Evolutionary conservation across 2,797 vertebrate genomes (phyloP), one percentile per base, ranked within the genome.

Genomic region (Acipenser transmontanus): DNA sequence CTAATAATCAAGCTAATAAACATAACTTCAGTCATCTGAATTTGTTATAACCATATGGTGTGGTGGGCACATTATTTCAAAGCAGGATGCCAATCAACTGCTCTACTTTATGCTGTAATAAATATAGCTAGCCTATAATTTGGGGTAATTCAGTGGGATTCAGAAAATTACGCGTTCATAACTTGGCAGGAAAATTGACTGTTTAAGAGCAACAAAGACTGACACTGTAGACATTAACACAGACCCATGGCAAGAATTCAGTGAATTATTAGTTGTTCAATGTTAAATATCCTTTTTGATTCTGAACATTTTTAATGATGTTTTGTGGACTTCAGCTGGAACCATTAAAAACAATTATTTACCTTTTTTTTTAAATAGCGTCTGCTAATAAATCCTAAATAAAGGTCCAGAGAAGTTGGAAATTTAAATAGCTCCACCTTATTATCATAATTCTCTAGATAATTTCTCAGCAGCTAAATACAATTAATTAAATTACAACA

Each of bases 141-240:
- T 54, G 52, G 52, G 52, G 52, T 54, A 54, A 54, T 54, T 54
- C 52, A 9, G 52, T n/a, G n/a, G 52, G 52, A 54, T 54, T 54
- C 52, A 3, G 5, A 54, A 54, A 54, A 54, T 54, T 54, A 54
- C 52, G 1, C n/a, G 1, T n/a, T 54, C 52, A 54, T 54, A 54
- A 9, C 52, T 54, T 54, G 52, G 52, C 52, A 54, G 52, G 52
- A n/a, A 54, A 54, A 54, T n/a, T 9, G 52, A n/a, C 52, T 54
- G 52, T n/a, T 54, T 54, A 54, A 54, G 52, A 1, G n/a, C 52
- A 54, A 54, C 8, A 1, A 6, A n/a, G 6, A n/a, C 52, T 54
- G 52, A 9, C 52, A 8, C 8, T 9, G 7, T n/a, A 9, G 52
- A 9, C 52, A 9, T 54, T 54, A 54, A 54, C 52, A 54, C 9